phyloP scores from a whole-genome alignment of 1,140 invertebrate species.

The Drosophila nikananu region DNA sequence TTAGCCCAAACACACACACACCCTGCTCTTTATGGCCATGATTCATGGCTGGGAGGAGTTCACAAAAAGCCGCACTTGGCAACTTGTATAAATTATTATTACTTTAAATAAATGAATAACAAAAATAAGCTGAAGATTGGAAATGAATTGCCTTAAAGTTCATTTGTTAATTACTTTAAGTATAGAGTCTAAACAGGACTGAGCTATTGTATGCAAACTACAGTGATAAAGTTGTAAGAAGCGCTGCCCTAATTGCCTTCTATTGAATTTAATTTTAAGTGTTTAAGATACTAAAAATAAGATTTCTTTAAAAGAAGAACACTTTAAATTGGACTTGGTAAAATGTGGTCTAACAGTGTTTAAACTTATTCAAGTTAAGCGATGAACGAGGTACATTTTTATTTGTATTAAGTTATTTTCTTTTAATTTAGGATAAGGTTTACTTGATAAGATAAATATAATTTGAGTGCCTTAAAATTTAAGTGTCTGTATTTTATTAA shows the following conservation, averaged over 20 bases:
- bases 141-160: not conserved
- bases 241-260: not conserved
- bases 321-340: no score
- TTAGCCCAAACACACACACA: slow-evolving; percentile 32
- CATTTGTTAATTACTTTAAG: not conserved
- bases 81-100: not conserved
- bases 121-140: not conserved
- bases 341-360: no score
- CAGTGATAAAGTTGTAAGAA: not conserved
- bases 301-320: no score
- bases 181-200: not conserved
- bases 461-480: no score
- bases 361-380: no score
- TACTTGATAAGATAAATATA: no score
- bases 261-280: not conserved
- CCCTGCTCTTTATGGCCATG: not conserved
- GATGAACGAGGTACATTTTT: no score
- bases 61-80: not conserved
- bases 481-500: no score
- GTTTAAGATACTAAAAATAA: no score
- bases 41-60: slow-evolving; percentile 8
- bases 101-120: not conserved
- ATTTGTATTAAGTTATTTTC: no score
- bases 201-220: slow-evolving; percentile 2
- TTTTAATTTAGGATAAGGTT: no score